Conservation (phyloP, 2,888 invertebrate species). For the Hyalella azteca region DNA sequence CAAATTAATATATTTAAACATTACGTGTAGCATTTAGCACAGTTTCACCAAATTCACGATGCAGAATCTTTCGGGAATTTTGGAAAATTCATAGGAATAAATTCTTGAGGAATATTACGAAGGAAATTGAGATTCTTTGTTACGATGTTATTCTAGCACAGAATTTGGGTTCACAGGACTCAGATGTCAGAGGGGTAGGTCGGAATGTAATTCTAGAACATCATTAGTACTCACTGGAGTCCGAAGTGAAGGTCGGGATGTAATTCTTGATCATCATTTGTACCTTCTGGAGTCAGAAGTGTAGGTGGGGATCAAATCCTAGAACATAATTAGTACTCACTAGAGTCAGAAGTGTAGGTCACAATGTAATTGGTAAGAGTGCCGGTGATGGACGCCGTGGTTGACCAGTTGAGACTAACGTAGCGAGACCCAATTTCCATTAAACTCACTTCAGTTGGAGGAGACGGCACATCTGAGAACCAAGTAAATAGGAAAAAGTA, state of each 20-base stretch:
- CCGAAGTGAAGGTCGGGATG: not conserved
- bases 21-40: too few species aligned
- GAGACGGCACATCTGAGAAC: conserved; percentile 45
- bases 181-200: not conserved
- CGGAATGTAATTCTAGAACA: not conserved
- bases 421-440: conserved; percentile 50
- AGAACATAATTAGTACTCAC: too few species aligned
- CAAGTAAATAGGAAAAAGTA: too few species aligned
- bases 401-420: conserved; percentile 54
- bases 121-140: too few species aligned
- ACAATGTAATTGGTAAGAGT: not conserved
- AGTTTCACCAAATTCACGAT: too few species aligned
- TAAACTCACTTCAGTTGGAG: conserved; percentile 45
- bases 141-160: too few species aligned
- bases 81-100: too few species aligned
- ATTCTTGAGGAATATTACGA: too few species aligned
- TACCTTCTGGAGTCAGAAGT: not conserved
- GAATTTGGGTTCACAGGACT: too few species aligned
- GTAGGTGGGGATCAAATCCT: not conserved
- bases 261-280: not conserved
- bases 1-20: too few species aligned
- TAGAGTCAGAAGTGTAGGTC: not conserved
- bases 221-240: not conserved
- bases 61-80: too few species aligned
- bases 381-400: conserved; percentile 35